Evolutionary conservation across 2,113 vertebrate species (phyloP), one percentile per base, ranked within the genome.

Genomic region (Synchiropus splendidus): DNA sequence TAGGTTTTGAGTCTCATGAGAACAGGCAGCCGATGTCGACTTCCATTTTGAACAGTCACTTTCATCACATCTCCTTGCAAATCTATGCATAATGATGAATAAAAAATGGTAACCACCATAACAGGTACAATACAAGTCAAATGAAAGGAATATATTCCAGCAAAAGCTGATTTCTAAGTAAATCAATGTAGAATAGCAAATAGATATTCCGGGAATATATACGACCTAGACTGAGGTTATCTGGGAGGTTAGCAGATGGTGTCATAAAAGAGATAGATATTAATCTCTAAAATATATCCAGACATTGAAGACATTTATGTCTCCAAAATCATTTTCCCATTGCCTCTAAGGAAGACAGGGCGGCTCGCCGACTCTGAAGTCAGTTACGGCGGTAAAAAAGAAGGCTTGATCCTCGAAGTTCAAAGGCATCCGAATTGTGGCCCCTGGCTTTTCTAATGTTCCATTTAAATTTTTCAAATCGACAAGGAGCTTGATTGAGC

Each of bases 241-340:
- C 70, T 74, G 42, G 61, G 72, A 83, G 81, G 81, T 81, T 77
- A 82, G 78, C 83, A 83, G 79, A 85, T 83, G 83, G 75, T 73
- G 77, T 69, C 68, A 81, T 78, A 78, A 81, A 82, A 77, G 50
- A 75, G 78, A 79, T 67, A 64, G 70, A 54, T 59, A 65, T 67
- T 64, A 65, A 56, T 66, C 67, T 79, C 4, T 79, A 76, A 81
- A 85, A 83, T 71, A 77, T 74, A 59, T 45, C 61, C 56, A 73
- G 74, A 69, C 67, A 54, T 56, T 44, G 58, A 73, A 64, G 72
- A 75, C 67, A 62, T 71, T 71, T 57, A 69, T 74, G 74, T 64
- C 67, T 71, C 44, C 51, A 67, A 68, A 77, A 71, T 67, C 34
- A 36, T 63, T 77, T 82, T 69, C 4, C 21, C 67, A 68, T 48